Evolutionary conservation across 2,113 vertebrate species (phyloP), one percentile per base, ranked within the genome.

Genomic region (Lasiurus borealis): DNA sequence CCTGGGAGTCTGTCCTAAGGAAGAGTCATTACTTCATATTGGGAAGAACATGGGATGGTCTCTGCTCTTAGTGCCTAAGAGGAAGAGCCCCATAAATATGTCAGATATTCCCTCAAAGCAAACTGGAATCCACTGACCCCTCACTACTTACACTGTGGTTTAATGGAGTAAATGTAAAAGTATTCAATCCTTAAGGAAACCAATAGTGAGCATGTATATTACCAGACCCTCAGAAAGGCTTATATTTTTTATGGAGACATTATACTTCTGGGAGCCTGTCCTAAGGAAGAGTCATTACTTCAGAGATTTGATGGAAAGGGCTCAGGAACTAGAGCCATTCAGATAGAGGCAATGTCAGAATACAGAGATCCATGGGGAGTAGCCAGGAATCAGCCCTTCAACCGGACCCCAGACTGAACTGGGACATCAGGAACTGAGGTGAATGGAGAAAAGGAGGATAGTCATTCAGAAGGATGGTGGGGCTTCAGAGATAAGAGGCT

Each of bases 171-270:
- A 80, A 19, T 40, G 2, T 57, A 69, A 88, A 52, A 68, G 29
- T 23, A 44, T 86, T 78, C 21, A 69, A 75, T 5, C 7, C 75
- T 50, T 40, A 83, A 7, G 44, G 50, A 78, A 91, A 92, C 44
- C 31, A 54, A 40, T 2, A 92, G 21, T 82, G 23, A 93, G 16
- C 0, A 16, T 23, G 15, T 54, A 69, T 31, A 40, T 84, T 87
- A 77, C 23, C 77, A 72, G 73, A 91, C 46, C 78, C 68, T 77
- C 29, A 59, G 31, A 89, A 93, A 88, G n/a, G 31, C 54, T 85
- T 59, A 16, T 54, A 29, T 19, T 88, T 64, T 92, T 68, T 34
- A 75, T 75, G 86, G 27, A 34, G 16, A 71, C 44, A 29, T 14
- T 71, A 36, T 5, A 46, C 19, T 86, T 27, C 75, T 69, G 9